Base-by-base conservation (phyloP, 2,113 vertebrate species). In the Montifringilla adamsi region DNA sequence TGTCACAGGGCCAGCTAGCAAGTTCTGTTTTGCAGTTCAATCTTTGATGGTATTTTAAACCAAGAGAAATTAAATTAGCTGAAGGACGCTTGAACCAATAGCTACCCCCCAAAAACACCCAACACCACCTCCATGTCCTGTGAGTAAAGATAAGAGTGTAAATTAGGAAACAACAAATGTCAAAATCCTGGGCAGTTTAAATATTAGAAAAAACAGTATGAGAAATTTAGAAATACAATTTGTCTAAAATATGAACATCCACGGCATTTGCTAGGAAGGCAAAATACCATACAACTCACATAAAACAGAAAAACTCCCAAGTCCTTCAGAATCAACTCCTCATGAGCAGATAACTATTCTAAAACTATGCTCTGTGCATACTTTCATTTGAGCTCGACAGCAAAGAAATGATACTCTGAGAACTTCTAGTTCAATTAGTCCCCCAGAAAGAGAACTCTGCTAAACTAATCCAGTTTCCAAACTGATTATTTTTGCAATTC, bases 231-330 rank as follows among this genome's bases (percentile, higher is more conserved):
- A 87, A 84, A 49, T 9, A 68, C 7, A 5, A 4, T 47, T 76
- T 46, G 53, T 81, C 28, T 80, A 73, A 91, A 85, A 56, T 39
- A 70, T 10, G 26, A 84, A 20, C 20, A 84, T 24, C 39, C 39
- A 23, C 11, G 10, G n/a, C 53, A 60, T 69, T 87, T 92, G 31
- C 53, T 72, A 53, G 39, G 72, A 87, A 94, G 58, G 58, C 63
- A 22, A 69, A 81, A 84, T 43, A 67, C 6, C 20, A 37, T 8
- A n/a, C 10, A 87, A 78, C 7, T 68, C 33, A 75, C 6, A 53
- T 11, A 89, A 66, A 39, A 62, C 28, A 50, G 23, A 66, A 90
- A 67, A 79, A 19, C 0, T 0, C 0, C 1, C 1, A 47, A 33
- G 23, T 62, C 16, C 37, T 91, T 79, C 55, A 43, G n/a, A 89